Conservation (phyloP, 2,797 vertebrate species). For the Oryzias dopingdopingensis region DNA sequence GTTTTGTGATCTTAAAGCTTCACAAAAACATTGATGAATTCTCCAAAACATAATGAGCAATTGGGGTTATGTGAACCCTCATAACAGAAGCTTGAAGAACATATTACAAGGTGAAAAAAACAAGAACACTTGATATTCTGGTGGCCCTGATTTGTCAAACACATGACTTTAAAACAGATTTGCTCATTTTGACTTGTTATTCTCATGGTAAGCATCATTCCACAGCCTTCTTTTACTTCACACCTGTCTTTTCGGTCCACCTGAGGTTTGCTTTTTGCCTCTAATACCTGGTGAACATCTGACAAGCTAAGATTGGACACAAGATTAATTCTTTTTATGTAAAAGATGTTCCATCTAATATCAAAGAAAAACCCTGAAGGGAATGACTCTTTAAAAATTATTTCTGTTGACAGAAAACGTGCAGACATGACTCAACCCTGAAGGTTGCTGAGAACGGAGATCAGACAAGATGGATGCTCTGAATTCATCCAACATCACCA, state of each 20-base stretch:
- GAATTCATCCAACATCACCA: constrained; percentile 52
- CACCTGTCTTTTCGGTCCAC: constrained; percentile 51
- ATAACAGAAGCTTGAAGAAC: too few species aligned
- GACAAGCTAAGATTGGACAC: constrained; percentile 4
- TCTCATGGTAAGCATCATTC: constrained; percentile 41
- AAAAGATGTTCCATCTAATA: too few species aligned
- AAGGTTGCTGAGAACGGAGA: constrained; percentile 31
- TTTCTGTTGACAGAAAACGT: constrained; percentile 25
- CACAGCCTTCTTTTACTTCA: constrained; percentile 42
- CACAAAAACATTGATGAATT: too few species aligned
- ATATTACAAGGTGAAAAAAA: too few species aligned
- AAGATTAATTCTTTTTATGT: neutral
- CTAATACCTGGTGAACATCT: constrained; percentile 34
- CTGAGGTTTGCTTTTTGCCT: constrained; percentile 7
- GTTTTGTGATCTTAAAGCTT: too few species aligned
- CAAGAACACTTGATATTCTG: too few species aligned
- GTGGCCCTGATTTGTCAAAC: too few species aligned
- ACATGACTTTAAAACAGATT: too few species aligned
- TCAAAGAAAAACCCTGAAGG: constrained; percentile 3
- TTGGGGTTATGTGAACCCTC: too few species aligned
- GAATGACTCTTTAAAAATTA: constrained; percentile 1
- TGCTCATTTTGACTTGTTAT: constrained; percentile 11
- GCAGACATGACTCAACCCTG: constrained; percentile 28
- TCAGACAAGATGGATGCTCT: constrained; percentile 58
- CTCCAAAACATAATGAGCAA: too few species aligned